Conservation (phyloP, 2,797 vertebrate genomes). For the Poeciliopsis gracilis region DNA sequence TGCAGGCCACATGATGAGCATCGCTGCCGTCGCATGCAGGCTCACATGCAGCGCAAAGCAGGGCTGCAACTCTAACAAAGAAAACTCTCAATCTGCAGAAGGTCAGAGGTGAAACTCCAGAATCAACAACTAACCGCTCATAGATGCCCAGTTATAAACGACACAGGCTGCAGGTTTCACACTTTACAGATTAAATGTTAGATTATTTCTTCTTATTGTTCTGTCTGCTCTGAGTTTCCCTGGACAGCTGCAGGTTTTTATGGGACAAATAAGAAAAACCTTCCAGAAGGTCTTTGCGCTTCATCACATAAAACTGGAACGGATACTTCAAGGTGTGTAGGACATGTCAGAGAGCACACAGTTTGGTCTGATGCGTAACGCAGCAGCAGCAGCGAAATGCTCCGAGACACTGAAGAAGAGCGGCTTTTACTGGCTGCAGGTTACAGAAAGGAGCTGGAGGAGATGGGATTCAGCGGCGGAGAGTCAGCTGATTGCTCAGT, state of each 20-base stretch:
- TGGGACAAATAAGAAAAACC: not conserved
- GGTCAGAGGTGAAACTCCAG: not conserved
- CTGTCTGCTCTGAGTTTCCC: not conserved
- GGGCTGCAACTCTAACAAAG: not conserved
- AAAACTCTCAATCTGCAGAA: slow-evolving; percentile 3
- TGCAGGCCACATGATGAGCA: slow-evolving; percentile 26
- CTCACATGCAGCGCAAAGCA: not conserved
- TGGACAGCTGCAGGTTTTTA: not conserved
- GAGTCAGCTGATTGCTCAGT: slow-evolving; percentile 39
- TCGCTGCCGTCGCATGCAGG: slow-evolving; percentile 11
- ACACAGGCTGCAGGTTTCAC: slow-evolving; percentile 6
- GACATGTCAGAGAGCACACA: slow-evolving; percentile 10
- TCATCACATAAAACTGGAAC: not conserved
- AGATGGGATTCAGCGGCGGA: slow-evolving; percentile 42
- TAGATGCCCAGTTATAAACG: slow-evolving; percentile 6
- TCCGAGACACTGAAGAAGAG: not conserved
- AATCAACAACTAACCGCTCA: not conserved
- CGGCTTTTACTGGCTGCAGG: slow-evolving; percentile 22
- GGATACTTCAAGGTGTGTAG: slow-evolving; percentile 5
- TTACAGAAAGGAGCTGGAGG: slow-evolving; percentile 28
- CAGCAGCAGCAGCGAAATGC: not conserved
- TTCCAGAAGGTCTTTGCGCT: not conserved
- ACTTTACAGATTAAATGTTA: slow-evolving; percentile 32
- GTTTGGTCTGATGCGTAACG: not conserved
- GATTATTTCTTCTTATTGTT: slow-evolving; percentile 1